Base-by-base conservation (phyloP, 2,888 invertebrate genomes). In the Antheraea yamamai region DNA sequence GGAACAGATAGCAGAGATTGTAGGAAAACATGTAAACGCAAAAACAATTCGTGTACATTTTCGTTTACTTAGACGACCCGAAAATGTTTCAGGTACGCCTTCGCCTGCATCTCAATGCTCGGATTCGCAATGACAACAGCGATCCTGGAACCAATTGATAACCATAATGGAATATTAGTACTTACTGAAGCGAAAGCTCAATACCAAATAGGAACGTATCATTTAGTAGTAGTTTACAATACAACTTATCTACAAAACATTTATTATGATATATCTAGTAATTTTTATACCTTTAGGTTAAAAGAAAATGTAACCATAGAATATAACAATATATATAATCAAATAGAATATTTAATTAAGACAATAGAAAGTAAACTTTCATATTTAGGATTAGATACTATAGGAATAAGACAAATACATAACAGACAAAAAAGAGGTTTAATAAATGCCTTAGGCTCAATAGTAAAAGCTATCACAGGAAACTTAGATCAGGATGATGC, bases 1-100 rank as follows among this genome's bases (percentile, higher is more conserved):
- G 0, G 78, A 83, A 52, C 79, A 84, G 64, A 79, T 79, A 18
- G 81, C 81, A 0, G 81, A 84, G 74, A 84, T 83, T 35, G 76
- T 85, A 79, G 81, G 81, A n/a, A 72, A 72, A 72, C 71, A 51
- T 39, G 71, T 72, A 23, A 72, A 72, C 51, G 51, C 71, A 23
- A 72, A 72, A 72, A 72, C 47, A 18, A 72, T 72, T 51, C 12
- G 71, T 4, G 71, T 72, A 16, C 71, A 72, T n/a, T 83, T 81
- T 47, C 74, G 78, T 10, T 75, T 84, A 78, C 58, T 81, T 78
- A 80, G 81, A 74, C 78, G 81, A 0, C 80, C 82, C 75, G 78
- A 79, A 76, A 76, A 78, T 83, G 76, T 83, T 83, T 39, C 81
- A 83, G 81, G 75, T 14, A 73, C 73, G 73, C 71, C n/a, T 14